Evolutionary conservation across 2,797 vertebrate genomes (phyloP), one percentile per base, ranked within the genome.

Genomic region (Oryzias sinensis): DNA sequence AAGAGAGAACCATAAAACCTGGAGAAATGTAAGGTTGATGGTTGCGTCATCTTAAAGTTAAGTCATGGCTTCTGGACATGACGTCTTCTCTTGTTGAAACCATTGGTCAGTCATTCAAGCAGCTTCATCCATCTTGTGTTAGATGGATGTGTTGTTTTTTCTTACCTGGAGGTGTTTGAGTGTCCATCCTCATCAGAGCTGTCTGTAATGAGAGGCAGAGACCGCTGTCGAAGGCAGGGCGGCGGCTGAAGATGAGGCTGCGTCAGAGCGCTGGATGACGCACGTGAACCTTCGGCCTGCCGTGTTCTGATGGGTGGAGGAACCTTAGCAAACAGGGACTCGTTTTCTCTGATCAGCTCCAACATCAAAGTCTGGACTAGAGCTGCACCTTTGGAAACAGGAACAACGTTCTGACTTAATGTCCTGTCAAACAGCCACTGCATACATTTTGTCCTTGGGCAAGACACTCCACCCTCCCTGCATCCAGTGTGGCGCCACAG

Each of bases 191-290:
- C 80, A 22, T 37, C 43, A 25, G 62, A 74, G n/a, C 50, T 57
- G 46, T 89, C 83, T 0, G 78, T 29, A 13, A 88, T 88, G 17
- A 91, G 81, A 2, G 88, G 88, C 74, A 91, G 66, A 1, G 90
- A 91, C 58, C 90, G 76, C 73, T 92, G 90, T 16, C 85, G 87
- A 43, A 84, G 62, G 69, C 89, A 90, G 15, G 82, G 68, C 1
- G 67, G 0, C 8, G 79, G 64, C 20, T 81, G 82, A n/a, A 86
- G 74, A n/a, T 76, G 79, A 56, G 73, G 69, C 43, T 72, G 79
- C 46, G 67, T 68, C 65, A 80, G 65, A 33, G 62, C 58, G 1
- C 44, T 45, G 0, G 76, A 71, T 0, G 85, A 77, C 1, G 58
- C 70, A 0, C 33, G 49, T 0, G 14, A 37, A 14, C 67, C 68